Conservation (phyloP, 2,113 vertebrate species). For the Carassius gibelio region DNA sequence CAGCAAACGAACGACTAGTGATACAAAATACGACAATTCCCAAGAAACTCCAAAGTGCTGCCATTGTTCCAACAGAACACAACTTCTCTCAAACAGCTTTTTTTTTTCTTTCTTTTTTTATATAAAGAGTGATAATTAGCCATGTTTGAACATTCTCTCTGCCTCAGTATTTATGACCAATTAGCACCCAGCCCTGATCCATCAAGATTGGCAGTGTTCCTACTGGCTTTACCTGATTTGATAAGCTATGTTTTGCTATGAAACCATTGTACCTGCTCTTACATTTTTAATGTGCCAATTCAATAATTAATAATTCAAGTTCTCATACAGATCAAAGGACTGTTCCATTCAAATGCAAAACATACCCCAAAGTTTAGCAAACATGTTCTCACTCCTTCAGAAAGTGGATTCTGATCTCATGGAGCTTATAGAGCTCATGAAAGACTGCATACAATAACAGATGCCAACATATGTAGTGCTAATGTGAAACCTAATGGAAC, state of each 20-base stretch:
- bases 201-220: not conserved
- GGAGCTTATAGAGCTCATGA: too few relatives aligned
- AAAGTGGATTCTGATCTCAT: not conserved
- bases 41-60: not conserved
- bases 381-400: not conserved
- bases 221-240: not conserved
- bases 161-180: not conserved
- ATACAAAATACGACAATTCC: not conserved
- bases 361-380: not conserved
- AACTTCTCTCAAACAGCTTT: not conserved
- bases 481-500: not conserved
- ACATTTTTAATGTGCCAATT: not conserved
- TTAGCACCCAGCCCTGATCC: constrained; percentile 11
- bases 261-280: not conserved
- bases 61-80: not conserved
- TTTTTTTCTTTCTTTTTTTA: not conserved
- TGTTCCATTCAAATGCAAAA: not conserved
- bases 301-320: not conserved
- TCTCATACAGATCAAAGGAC: not conserved
- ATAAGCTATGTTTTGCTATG: not conserved
- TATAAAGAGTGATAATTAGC: constrained; percentile 13
- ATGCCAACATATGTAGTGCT: not conserved
- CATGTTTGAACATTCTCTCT: not conserved
- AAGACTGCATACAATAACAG: not conserved
- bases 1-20: not conserved